Evolutionary conservation across 2,797 vertebrate species (phyloP), one percentile per base, ranked within the genome.

Genomic region (Chromis chromis): DNA sequence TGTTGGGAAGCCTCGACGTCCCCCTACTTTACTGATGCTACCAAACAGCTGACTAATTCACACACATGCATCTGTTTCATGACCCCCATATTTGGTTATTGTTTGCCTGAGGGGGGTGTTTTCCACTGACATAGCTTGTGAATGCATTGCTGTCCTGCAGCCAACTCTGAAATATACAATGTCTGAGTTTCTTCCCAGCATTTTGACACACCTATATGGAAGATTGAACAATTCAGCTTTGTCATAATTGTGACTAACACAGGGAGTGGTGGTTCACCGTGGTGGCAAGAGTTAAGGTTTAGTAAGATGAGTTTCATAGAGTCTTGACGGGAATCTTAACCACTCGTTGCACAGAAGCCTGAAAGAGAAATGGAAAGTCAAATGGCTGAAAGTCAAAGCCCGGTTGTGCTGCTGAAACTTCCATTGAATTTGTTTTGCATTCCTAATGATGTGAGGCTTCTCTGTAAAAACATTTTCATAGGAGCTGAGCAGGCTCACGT

Each of bases 71-170:
- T 50, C 19, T 49, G 19, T 61, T 46, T 75, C 25, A 27, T 16
- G n/a, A 44, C 6, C 12, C 7, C n/a, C 1, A 6, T 25, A 46
- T 65, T 68, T 5, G 24, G 54, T 53, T 58, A 16, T 65, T 63
- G 42, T 66, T 31, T 59, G 36, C 50, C 74, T 68, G 40, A 48
- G 75, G 56, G 66, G 42, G 28, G 56, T 74, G 1, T 73, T 33
- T 62, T 72, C 27, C 24, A 57, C n/a, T 42, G 25, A 17, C 48
- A 52, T 0, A 53, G 49, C 16, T 39, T 39, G 33, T 66, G 16
- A 70, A 66, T 78, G 52, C 24, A 49, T 11, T 16, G 19, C 28
- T 72, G 28, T 64, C 66, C 3, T 27, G 24, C 44, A 64, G 54
- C 60, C 58, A 70, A 27, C 13, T 40, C 36, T 56, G 19, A 0